phyloP scores from a whole-genome alignment of 2,888 invertebrate genomes.

The Odontothrips loti region DNA sequence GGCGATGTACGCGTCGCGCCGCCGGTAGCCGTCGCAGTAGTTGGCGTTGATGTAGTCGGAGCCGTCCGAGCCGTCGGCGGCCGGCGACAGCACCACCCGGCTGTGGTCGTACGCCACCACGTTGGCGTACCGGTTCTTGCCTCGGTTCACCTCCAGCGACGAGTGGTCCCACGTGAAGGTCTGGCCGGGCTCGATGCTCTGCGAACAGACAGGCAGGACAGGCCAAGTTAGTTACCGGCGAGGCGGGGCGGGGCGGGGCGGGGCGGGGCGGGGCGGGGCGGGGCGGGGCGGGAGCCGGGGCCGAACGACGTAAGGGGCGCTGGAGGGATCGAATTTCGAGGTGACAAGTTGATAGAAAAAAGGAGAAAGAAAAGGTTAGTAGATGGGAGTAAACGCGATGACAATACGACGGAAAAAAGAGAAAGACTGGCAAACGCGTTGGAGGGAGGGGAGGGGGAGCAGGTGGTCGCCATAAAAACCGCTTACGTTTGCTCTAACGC shows the following conservation, averaged over 20 bases:
- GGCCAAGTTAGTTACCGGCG: too few species aligned
- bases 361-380: too few species aligned
- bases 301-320: too few species aligned
- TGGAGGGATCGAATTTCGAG: too few species aligned
- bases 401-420: neutral
- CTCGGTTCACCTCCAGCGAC: conserved; percentile 94
- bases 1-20: conserved; percentile 97
- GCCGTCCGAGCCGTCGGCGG: conserved; percentile 79
- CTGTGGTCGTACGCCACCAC: conserved; percentile 99
- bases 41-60: conserved; percentile 99
- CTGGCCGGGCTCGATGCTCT: conserved; percentile 96
- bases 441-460: too few species aligned
- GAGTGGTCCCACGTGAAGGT: conserved; percentile 99
- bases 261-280: neutral
- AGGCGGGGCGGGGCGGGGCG: neutral
- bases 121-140: conserved; percentile 98
- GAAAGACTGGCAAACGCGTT: neutral
- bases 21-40: conserved; percentile 97
- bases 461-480: too few species aligned
- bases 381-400: too few species aligned
- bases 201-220: conserved; percentile 29
- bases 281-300: too few species aligned
- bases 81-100: conserved; percentile 85
- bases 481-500: too few species aligned
- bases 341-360: too few species aligned